phyloP scores from a whole-genome alignment of 2,797 vertebrate genomes.

The Australoheros facetus region DNA sequence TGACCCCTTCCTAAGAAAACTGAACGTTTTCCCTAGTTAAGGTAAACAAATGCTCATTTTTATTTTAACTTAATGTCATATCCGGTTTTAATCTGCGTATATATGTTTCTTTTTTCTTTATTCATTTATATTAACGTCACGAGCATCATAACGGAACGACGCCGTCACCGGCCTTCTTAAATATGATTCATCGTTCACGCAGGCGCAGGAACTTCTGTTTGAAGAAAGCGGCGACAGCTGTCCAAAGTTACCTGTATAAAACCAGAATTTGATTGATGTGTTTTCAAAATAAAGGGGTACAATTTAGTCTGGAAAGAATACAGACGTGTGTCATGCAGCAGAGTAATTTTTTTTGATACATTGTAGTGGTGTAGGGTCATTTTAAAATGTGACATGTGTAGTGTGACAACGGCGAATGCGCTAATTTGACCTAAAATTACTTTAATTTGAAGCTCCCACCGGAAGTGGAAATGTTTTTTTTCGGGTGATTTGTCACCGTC shows the following conservation, averaged over 20 bases:
- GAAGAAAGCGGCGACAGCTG: background rate
- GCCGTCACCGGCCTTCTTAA: slow-evolving; percentile 10
- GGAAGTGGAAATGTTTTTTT: slow-evolving; percentile 19
- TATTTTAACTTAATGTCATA: background rate
- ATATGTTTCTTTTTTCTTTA: too few relatives aligned
- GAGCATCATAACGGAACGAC: slow-evolving; percentile 46
- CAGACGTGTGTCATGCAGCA: rapidly evolving
- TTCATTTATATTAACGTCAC: background rate
- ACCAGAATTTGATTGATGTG: background rate
- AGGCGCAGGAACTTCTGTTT: slow-evolving; percentile 65
- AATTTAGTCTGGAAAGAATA: background rate
- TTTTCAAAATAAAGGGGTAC: slow-evolving; percentile 33
- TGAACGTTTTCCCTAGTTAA: background rate
- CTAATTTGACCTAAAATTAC: rapidly evolving
- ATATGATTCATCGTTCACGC: slow-evolving; percentile 59
- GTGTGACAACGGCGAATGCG: too few relatives aligned
- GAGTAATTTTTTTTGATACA: rapidly evolving
- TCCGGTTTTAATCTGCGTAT: background rate
- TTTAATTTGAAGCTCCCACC: slow-evolving; percentile 13
- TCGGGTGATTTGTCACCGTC: background rate
- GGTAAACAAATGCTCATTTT: background rate
- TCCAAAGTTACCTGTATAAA: background rate
- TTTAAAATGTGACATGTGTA: rapidly evolving
- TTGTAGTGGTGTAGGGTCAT: rapidly evolving
- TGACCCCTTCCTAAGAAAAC: background rate